phyloP scores from a whole-genome alignment of 2,888 invertebrate species.

The Agapostemon virescens region DNA sequence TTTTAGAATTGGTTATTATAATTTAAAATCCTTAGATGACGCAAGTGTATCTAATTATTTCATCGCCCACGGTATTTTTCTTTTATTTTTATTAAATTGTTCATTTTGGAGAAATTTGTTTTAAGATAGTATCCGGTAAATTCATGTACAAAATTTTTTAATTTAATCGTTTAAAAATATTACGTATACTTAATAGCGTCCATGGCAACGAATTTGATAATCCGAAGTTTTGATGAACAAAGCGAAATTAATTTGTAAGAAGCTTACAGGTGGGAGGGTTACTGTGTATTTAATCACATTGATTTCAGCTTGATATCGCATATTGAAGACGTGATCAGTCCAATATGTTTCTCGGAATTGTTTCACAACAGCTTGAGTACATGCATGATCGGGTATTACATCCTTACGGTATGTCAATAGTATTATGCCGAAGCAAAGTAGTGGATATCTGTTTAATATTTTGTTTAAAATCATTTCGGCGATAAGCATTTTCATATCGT shows the following conservation, averaged over 20 bases:
- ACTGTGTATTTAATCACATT: background rate
- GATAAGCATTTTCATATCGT: background rate
- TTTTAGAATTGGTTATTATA: no score
- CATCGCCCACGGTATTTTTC: no score
- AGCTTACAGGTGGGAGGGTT: background rate
- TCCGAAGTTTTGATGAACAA: background rate
- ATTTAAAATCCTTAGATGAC: no score
- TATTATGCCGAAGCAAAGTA: background rate
- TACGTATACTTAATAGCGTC: no score
- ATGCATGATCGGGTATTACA: slow-evolving; percentile 55
- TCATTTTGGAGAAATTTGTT: no score
- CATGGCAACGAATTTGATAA: background rate
- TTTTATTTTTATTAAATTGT: no score
- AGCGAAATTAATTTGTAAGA: background rate
- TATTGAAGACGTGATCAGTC: slow-evolving; percentile 69
- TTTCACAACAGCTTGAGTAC: slow-evolving; percentile 70
- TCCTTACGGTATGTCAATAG: slow-evolving; percentile 48
- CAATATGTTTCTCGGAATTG: slow-evolving; percentile 74
- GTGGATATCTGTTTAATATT: background rate
- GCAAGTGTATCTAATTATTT: no score
- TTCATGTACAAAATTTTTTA: no score
- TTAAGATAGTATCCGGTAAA: no score
- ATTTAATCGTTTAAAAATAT: no score
- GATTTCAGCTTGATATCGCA: slow-evolving; percentile 68
- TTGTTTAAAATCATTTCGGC: background rate